These are phyloP conservation scores for Drosophila kambysellisi DNA, from an alignment of 2,888 invertebrate genomes.

Conservation along the genomic window DNA sequence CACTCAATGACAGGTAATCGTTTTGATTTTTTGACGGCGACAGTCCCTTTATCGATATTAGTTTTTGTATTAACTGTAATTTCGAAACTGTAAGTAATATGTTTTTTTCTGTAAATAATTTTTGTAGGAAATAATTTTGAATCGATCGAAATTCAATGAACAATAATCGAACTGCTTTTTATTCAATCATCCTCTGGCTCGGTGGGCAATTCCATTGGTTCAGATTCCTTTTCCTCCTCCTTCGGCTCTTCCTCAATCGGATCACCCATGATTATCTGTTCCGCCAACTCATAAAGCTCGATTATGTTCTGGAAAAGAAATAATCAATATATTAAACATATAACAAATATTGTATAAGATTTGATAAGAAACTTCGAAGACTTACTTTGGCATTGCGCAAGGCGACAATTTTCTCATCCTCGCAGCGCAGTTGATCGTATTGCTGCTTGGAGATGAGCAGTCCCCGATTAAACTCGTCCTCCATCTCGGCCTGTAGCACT, in stretches of 20 bases:
- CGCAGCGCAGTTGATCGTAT: slow-evolving; percentile 86
- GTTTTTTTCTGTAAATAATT: no score
- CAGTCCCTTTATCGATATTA: slow-evolving; percentile 2
- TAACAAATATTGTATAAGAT: not conserved
- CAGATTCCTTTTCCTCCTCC: slow-evolving; percentile 20
- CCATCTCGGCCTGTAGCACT: slow-evolving; percentile 76
- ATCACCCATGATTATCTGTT: slow-evolving; percentile 87
- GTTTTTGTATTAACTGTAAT: slow-evolving; percentile 25
- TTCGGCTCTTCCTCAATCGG: slow-evolving; percentile 54
- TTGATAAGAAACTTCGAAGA: not conserved
- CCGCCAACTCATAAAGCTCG: slow-evolving; percentile 87
- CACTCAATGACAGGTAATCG: slow-evolving; percentile 54
- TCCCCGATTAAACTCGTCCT: slow-evolving; percentile 83
- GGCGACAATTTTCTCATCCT: slow-evolving; percentile 86
- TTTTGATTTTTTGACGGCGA: slow-evolving; percentile 33
- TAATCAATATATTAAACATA: not conserved
- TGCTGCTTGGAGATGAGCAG: slow-evolving; percentile 86
- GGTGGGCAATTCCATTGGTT: not conserved
- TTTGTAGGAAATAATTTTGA: slow-evolving; percentile 2
- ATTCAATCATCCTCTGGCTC: not conserved
- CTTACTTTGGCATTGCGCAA: slow-evolving; percentile 86
- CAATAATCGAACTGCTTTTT: slow-evolving; percentile 14
- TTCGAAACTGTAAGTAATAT: slow-evolving; percentile 16
- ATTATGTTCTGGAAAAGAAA: slow-evolving; percentile 86
- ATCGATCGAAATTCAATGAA: slow-evolving; percentile 15